These are phyloP conservation scores for Corella eumyota DNA, from an alignment of 23 tunicate species.

Conservation along the genomic window DNA sequence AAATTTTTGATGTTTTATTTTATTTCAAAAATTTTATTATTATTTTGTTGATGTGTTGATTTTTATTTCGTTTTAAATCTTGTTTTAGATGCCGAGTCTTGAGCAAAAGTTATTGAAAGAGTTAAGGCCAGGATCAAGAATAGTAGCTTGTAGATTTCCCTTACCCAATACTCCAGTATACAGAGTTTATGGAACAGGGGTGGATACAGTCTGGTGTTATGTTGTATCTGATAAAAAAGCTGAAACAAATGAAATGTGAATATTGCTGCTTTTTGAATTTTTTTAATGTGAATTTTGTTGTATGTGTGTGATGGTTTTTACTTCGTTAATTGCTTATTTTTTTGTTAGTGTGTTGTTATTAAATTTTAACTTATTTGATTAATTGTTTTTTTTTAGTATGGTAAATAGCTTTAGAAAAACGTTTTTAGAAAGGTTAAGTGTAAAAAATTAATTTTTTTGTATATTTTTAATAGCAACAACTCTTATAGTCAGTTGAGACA, in stretches of 20 bases:
- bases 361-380: no score
- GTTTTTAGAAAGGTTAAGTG: no score
- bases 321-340: no score
- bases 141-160: conserved; percentile 77
- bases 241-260: not conserved
- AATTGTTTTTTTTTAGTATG: no score
- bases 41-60: not conserved
- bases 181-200: conserved; percentile 29
- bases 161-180: conserved; percentile 28
- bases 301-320: no score
- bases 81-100: conserved; percentile 41
- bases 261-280: no score
- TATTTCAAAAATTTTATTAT: not conserved
- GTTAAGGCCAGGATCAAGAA: conserved; percentile 32
- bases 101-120: conserved; percentile 53
- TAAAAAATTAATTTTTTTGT: no score
- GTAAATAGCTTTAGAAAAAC: no score
- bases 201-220: conserved; percentile 81
- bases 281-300: no score
- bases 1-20: not conserved
- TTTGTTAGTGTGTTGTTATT: no score
- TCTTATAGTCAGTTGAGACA: no score
- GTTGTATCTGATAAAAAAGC: conserved; percentile 3
- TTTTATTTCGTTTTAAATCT: not conserved
- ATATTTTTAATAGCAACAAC: no score